Percentiles rank a stretch among this genome's conserved stretches.
Evolutionary conservation across 2,113 vertebrate genomes (phyloP).

Genomic region (Pagrus major): DNA sequence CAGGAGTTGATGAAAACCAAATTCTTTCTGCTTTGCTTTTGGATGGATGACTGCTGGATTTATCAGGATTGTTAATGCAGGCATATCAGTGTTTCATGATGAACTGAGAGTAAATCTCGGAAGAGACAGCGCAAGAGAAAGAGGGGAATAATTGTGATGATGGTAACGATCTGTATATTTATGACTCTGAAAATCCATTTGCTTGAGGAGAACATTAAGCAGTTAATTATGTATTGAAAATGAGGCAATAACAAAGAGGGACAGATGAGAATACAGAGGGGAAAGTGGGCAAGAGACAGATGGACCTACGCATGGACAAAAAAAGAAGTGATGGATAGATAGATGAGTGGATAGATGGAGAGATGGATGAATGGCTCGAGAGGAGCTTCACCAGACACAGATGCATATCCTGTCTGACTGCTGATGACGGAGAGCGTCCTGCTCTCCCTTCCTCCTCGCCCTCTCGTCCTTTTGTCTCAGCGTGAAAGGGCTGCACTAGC

Average conservation of each 20-base stretch:
- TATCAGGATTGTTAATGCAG: conserved; percentile 8
- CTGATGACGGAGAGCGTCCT: conserved; percentile 38
- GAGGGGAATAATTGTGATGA: conserved; percentile 37
- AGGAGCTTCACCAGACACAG: conserved; percentile 22
- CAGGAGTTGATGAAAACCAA: not conserved
- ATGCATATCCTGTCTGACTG: conserved; percentile 43
- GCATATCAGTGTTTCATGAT: conserved; percentile 26
- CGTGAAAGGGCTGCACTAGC: conserved; percentile 41
- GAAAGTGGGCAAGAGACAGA: conserved; percentile 28
- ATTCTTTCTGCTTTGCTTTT: conserved; percentile 28
- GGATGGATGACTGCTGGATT: conserved; percentile 13
- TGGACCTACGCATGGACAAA: conserved; percentile 10
- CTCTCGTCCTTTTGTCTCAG: conserved; percentile 46
- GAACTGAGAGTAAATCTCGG: conserved; percentile 12
- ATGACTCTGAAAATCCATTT: conserved; percentile 53
- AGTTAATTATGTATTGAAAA: conserved; percentile 55
- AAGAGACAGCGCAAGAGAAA: conserved; percentile 4
- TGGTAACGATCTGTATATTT: conserved; percentile 41
- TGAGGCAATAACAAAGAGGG: conserved; percentile 21
- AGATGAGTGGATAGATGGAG: not conserved
- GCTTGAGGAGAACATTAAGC: conserved; percentile 44
- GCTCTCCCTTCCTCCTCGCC: conserved; percentile 45
- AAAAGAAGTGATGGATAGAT: conserved; percentile 13
- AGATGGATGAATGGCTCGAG: conserved; percentile 25
- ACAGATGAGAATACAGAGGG: conserved; percentile 23